Evolutionary conservation across 2,113 vertebrate genomes (phyloP).

Genomic region (Muntiacus reevesi): DNA sequence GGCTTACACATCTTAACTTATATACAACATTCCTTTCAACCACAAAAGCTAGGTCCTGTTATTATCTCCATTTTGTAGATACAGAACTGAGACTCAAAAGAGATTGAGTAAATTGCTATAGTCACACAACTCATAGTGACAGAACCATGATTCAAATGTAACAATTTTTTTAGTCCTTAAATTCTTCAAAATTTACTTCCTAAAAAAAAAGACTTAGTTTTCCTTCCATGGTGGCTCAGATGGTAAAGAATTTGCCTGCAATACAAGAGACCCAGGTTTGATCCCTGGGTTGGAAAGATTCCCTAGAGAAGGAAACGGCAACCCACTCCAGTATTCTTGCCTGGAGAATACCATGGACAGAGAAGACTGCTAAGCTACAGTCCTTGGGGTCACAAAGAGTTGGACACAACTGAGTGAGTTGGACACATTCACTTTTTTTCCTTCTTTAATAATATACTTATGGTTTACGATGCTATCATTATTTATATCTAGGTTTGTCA

Average conservation of each 20-base stretch:
- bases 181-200: not conserved
- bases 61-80: not conserved
- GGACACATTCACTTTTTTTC: not conserved
- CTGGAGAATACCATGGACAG: not conserved
- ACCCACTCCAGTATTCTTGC: not conserved
- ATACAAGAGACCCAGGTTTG: not conserved
- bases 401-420: not conserved
- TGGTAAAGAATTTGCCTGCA: not conserved
- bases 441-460: not conserved
- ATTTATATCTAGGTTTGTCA: not conserved
- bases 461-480: not conserved
- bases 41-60: not conserved
- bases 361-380: not conserved
- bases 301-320: not conserved
- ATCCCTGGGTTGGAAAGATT: not conserved
- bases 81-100: not conserved
- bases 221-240: not conserved
- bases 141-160: not conserved
- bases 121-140: not conserved
- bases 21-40: not conserved
- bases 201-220: not conserved
- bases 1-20: not conserved
- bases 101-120: not conserved
- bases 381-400: not conserved
- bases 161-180: not conserved